Evolutionary conservation across 2,888 invertebrate species (phyloP), one percentile per base, ranked within the genome.

Genomic region (Amblyjoppa fuscipennis): DNA sequence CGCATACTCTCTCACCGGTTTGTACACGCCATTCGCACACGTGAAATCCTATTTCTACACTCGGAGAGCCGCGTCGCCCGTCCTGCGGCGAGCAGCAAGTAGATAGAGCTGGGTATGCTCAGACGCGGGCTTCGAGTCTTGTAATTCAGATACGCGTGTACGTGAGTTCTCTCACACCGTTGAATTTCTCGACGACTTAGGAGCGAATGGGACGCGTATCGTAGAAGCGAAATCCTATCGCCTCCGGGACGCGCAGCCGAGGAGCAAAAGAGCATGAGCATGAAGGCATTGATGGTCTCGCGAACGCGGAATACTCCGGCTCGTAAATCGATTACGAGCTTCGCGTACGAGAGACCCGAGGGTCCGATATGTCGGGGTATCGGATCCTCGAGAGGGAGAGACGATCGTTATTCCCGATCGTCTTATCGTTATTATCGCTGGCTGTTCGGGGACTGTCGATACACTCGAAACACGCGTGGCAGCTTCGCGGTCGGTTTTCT

Each of bases 241-340:
- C 73, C 69, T 74, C 78, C 69, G 70, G 64, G 64, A 51, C n/a
- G 49, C 49, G 13, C 51, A 25, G 9, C 34, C 6, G 3, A 31
- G 64, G 34, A 41, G 64, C 69, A 51, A n/a, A 34, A 53, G 13
- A 38, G 66, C 53, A 20, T 68, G 34, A 53, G 28, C 28, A 20
- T 56, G 64, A 70, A 41, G 61, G 75, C 66, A 73, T 51, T 78
- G 59, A 68, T 56, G 83, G 69, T 87, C 87, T 89, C 87, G 88
- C 82, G 89, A 90, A 91, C 86, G 89, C 85, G 45, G 73, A 83
- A 86, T 79, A 85, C 81, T 83, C 76, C 88, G 80, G 89, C 89
- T 91, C 91, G 90, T 91, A 90, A 91, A 91, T 91, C 90, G 90
- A 91, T 89, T 90, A 88, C 87, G 83, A 84, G 81, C 79, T 49